Evolutionary conservation across 2,113 vertebrate genomes (phyloP), one percentile per base, ranked within the genome.

Genomic region (Rhineura floridana): DNA sequence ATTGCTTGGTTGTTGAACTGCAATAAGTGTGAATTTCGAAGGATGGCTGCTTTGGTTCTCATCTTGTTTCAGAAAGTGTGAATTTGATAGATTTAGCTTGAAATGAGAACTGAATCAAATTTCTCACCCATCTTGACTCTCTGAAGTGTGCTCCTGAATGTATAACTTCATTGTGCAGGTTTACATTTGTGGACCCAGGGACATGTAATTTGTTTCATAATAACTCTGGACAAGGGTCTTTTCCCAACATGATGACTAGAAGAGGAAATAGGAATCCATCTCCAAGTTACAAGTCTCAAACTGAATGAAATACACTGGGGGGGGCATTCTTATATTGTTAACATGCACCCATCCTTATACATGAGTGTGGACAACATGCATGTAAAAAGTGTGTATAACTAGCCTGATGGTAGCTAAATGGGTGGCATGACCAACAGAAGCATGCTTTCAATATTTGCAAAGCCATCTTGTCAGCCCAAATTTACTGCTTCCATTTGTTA

Each of bases 81-180:
- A n/a, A n/a, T n/a, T n/a, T n/a, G n/a, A n/a, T n/a, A n/a, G n/a
- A n/a, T n/a, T n/a, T n/a, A n/a, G n/a, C n/a, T n/a, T n/a, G n/a
- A n/a, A n/a, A n/a, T n/a, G n/a, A n/a, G n/a, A n/a, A n/a, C n/a
- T n/a, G n/a, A n/a, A n/a, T n/a, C n/a, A n/a, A n/a, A n/a, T n/a
- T n/a, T n/a, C n/a, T n/a, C n/a, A n/a, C n/a, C n/a, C n/a, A n/a
- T n/a, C n/a, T n/a, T n/a, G n/a, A n/a, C n/a, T n/a, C n/a, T 72
- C 46, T 11, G 0, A 0, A 30, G 72, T 0, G 0, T 36, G 39
- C 39, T 81, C 28, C 1, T 19, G 10, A 23, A n/a, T 36, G 36
- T 80, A 80, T 80, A 59, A 44, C n/a, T 46, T 39, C 33, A 73
- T 4, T 50, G 21, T 42, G 15, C 25, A 7, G 36, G 42, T 28